A percentile compares a stretch with the other conserved stretches of the same genome.
phyloP scores from a whole-genome alignment of 2,888 invertebrate species.

The Brachypterus glaber region DNA sequence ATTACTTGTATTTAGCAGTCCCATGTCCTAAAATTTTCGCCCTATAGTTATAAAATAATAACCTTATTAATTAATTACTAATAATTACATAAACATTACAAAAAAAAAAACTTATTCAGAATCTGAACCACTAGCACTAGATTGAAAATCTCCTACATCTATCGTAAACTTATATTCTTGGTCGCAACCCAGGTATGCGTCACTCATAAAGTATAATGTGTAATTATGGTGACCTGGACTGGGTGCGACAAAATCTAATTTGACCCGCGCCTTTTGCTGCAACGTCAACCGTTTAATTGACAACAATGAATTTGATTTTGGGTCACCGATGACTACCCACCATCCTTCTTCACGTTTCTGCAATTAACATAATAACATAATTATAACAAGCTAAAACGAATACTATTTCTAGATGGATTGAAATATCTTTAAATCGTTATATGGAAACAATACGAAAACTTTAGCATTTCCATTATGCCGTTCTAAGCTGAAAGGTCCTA shows the following conservation, averaged over 20 bases:
- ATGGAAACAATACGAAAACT: too few relatives aligned
- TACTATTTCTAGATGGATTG: not conserved
- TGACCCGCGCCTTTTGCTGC: slow-evolving; percentile 82
- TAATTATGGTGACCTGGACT: slow-evolving; percentile 81
- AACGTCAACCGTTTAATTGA: slow-evolving; percentile 95
- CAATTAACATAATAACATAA: slow-evolving; percentile 15
- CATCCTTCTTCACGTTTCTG: slow-evolving; percentile 87
- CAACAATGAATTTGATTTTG: slow-evolving; percentile 83
- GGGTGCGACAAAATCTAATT: slow-evolving; percentile 89
- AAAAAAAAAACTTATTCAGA: slow-evolving; percentile 30
- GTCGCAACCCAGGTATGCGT: slow-evolving; percentile 98
- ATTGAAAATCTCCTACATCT: slow-evolving; percentile 67
- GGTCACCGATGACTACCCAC: slow-evolving; percentile 99
- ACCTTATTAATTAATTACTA: too few relatives aligned
- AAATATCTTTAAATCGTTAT: not conserved
- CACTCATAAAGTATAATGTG: slow-evolving; percentile 97
- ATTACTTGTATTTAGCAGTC: too few relatives aligned
- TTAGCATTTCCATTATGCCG: too few relatives aligned
- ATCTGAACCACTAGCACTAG: slow-evolving; percentile 53
- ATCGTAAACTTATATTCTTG: slow-evolving; percentile 95
- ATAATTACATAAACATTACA: not conserved
- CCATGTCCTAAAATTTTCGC: too few relatives aligned
- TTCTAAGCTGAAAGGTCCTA: too few relatives aligned
- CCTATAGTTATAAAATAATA: too few relatives aligned
- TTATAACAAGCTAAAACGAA: not conserved